A percentile compares a stretch with the other conserved stretches of the same genome.
Conservation (phyloP, 2,113 vertebrate genomes). For the Forbesichthys papilliferus region DNA sequence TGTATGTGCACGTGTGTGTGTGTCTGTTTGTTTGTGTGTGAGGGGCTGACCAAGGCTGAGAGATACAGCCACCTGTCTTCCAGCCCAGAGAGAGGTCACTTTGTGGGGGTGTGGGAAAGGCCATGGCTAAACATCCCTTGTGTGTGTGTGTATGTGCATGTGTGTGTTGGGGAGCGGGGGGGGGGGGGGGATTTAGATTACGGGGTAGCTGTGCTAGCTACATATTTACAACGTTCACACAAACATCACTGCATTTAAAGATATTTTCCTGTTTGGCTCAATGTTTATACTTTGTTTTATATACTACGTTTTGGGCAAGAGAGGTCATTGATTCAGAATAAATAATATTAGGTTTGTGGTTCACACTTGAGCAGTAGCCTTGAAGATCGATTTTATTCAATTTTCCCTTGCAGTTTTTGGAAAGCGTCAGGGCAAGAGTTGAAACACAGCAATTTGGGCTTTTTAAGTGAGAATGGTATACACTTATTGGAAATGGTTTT, state of each 20-base stretch:
- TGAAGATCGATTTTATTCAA: conserved; percentile 32
- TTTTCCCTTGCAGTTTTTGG: conserved; percentile 4
- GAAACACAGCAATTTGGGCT: conserved; percentile 16
- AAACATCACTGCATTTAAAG: too few species aligned
- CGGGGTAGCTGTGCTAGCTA: conserved; percentile 37
- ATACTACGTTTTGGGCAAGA: not conserved
- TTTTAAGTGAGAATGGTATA: conserved; percentile 21
- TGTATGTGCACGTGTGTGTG: not conserved
- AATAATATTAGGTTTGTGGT: too few species aligned
- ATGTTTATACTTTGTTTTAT: too few species aligned
- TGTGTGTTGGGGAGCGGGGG: conserved; percentile 6
- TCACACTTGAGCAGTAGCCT: not conserved
- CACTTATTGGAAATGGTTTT: conserved; percentile 21
- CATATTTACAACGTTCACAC: conserved; percentile 18
- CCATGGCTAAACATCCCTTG: conserved; percentile 42
- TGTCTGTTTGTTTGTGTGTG: not conserved
- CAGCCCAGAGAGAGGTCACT: conserved; percentile 57
- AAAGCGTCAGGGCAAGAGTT: not conserved
- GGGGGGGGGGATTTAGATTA: conserved; percentile 9
- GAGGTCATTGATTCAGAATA: too few species aligned
- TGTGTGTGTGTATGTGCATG: too few species aligned
- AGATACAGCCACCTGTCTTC: conserved; percentile 65
- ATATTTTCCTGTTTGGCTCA: too few species aligned
- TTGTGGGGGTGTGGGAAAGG: conserved; percentile 65
- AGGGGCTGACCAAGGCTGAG: conserved; percentile 8